Evolutionary conservation across 2,797 vertebrate genomes (phyloP).

Genomic region (Eulemur coronatus): DNA sequence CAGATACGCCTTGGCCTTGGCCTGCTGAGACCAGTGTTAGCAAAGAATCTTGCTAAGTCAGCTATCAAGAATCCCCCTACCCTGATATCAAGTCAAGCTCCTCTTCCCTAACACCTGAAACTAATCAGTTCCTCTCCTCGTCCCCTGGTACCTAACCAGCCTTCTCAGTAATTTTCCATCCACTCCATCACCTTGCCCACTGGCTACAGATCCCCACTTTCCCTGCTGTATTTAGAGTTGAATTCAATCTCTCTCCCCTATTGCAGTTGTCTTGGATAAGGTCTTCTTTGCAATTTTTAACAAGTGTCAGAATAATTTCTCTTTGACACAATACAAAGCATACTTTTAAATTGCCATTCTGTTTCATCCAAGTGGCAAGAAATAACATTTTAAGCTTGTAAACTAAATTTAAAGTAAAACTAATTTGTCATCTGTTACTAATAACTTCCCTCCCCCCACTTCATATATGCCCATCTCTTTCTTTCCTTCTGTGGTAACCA

Average conservation of each 20-base stretch:
- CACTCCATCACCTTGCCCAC: neutral
- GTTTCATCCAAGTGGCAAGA: neutral
- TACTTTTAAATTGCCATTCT: neutral
- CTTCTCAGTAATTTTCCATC: neutral
- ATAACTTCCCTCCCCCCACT: neutral
- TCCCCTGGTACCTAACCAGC: neutral
- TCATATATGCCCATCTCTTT: neutral
- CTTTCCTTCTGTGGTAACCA: neutral
- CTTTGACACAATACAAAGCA: neutral
- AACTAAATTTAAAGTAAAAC: slow-evolving; percentile 13
- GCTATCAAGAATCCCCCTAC: neutral
- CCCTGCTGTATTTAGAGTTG: neutral
- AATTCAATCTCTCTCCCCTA: neutral
- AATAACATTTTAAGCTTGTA: neutral
- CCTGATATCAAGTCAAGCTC: neutral
- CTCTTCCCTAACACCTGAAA: neutral
- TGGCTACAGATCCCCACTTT: neutral
- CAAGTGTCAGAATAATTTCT: neutral
- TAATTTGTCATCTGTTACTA: neutral
- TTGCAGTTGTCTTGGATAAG: neutral
- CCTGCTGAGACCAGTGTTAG: neutral
- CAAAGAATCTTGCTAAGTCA: neutral
- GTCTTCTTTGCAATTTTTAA: neutral
- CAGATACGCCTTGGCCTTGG: neutral
- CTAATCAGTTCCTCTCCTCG: neutral